Conservation (phyloP, 2,113 vertebrate genomes). For the Zeus faber region DNA sequence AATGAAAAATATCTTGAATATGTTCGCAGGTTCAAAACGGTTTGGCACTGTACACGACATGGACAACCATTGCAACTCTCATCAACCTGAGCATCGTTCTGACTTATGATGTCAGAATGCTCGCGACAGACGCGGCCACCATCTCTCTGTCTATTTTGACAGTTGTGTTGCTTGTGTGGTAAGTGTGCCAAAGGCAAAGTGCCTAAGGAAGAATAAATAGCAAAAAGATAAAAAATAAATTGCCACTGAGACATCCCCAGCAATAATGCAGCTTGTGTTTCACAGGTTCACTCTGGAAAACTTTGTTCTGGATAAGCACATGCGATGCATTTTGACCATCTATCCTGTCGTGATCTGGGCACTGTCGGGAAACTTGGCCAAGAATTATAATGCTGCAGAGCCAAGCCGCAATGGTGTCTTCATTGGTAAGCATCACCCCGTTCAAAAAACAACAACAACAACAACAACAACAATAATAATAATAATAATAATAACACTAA, state of each 20-base stretch:
- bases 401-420: conserved; percentile 40
- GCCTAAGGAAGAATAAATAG: not conserved
- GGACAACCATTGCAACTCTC: conserved; percentile 79
- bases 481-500: too few species aligned
- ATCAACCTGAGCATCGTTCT: conserved; percentile 77
- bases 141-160: conserved; percentile 69
- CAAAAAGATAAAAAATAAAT: too few species aligned
- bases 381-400: conserved; percentile 27
- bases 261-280: too few species aligned
- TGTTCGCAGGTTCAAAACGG: conserved; percentile 79
- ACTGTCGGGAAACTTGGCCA: conserved; percentile 43
- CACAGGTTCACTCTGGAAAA: conserved; percentile 71
- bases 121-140: conserved; percentile 53
- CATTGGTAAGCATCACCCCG: conserved; percentile 55
- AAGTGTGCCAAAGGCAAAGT: conserved; percentile 18
- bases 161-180: conserved; percentile 68
- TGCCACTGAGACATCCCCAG: too few species aligned
- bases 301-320: conserved; percentile 62
- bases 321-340: conserved; percentile 68
- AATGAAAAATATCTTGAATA: too few species aligned
- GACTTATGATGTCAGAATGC: conserved; percentile 54
- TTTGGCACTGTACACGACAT: conserved; percentile 72
- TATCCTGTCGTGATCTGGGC: conserved; percentile 68
- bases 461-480: too few species aligned
- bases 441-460: too few species aligned